Evolutionary conservation across 2,797 vertebrate genomes (phyloP).

Genomic region (Numenius phaeopus): DNA sequence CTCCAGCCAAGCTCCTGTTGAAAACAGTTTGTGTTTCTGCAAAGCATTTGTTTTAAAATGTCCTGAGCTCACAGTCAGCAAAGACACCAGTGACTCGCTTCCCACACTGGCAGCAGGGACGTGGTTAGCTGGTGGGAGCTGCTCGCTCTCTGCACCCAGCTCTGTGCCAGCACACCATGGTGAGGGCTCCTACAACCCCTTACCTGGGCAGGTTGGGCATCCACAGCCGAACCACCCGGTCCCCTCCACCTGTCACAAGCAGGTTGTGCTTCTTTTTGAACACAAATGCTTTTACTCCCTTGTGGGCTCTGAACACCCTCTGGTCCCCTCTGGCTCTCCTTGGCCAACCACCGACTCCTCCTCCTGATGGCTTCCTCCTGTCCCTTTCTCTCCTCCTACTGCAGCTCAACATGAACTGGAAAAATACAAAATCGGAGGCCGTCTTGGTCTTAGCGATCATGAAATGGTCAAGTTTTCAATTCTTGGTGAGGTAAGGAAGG

Average conservation of each 20-base stretch:
- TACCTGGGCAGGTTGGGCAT: conserved; percentile 81
- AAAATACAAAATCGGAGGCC: not conserved
- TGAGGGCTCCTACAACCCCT: not conserved
- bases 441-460: too few relatives aligned
- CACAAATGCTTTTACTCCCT: conserved; percentile 82
- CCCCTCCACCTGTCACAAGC: conserved; percentile 82
- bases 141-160: not conserved
- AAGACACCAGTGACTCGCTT: rapidly evolving
- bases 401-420: conserved; percentile 78
- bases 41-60: not conserved
- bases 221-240: conserved; percentile 81
- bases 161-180: rapidly evolving
- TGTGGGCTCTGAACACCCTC: conserved; percentile 73
- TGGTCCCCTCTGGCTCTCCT: conserved; percentile 74
- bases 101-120: not conserved
- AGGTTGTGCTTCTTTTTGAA: conserved; percentile 78
- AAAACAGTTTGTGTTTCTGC: not conserved
- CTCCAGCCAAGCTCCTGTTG: not conserved
- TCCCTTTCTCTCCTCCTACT: conserved; percentile 78
- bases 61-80: not conserved
- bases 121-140: not conserved
- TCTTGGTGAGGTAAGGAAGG: too few relatives aligned
- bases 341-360: conserved; percentile 62
- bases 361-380: conserved; percentile 69
- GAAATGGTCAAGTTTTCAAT: too few relatives aligned